These are phyloP conservation scores for Leistus spinibarbis DNA, from an alignment of 2,888 invertebrate species.

Conservation along the genomic window DNA sequence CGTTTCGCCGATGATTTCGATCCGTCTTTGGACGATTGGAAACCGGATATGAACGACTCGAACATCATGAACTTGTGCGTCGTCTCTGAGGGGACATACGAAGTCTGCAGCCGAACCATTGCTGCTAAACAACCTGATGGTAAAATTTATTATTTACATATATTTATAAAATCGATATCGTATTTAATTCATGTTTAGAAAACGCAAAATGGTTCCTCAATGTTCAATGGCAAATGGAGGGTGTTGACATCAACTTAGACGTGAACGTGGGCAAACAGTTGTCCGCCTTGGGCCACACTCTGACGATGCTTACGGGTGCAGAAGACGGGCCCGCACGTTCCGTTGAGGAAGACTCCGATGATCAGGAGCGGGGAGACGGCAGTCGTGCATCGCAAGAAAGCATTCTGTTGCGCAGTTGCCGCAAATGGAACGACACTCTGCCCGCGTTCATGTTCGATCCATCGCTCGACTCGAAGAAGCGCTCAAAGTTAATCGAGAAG, in stretches of 20 bases:
- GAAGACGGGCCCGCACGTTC: constrained; percentile 78
- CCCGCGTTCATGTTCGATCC: constrained; percentile 86
- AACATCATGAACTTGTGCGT: constrained; percentile 90
- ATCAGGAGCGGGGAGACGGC: constrained; percentile 68
- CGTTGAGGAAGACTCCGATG: constrained; percentile 74
- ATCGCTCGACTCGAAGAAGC: constrained; percentile 77
- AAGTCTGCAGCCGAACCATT: constrained; percentile 92
- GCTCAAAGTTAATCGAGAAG: constrained; percentile 92
- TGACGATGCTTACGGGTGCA: constrained; percentile 92
- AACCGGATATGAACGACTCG: constrained; percentile 81
- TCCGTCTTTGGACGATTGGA: constrained; percentile 96
- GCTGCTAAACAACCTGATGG: constrained; percentile 79
- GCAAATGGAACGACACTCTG: constrained; percentile 72
- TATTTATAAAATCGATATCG: constrained; percentile 9
- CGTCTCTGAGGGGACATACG: constrained; percentile 98
- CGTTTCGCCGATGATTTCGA: constrained; percentile 98
- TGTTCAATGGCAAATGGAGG: constrained; percentile 99
- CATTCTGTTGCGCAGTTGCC: constrained; percentile 49
- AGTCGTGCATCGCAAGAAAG: constrained; percentile 61
- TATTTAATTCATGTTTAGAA: constrained; percentile 59
- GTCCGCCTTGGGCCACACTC: constrained; percentile 91
- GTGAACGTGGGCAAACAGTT: constrained; percentile 95
- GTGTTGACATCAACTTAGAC: constrained; percentile 95
- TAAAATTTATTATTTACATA: constrained; percentile 54
- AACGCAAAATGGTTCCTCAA: constrained; percentile 98